Base-by-base conservation (phyloP, 1,140 invertebrate species). In the Argopecten irradians region DNA sequence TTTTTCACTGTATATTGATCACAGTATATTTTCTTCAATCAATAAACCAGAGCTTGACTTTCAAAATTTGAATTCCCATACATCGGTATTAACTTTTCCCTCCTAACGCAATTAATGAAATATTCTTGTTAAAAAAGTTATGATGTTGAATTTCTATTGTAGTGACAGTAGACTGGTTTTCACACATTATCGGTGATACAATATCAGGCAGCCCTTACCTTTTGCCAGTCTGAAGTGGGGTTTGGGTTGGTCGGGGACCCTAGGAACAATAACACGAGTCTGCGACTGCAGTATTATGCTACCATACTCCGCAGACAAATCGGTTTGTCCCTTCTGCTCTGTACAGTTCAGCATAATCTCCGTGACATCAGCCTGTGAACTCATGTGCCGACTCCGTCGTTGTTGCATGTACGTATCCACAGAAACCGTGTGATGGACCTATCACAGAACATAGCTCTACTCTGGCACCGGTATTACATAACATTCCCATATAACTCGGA, bases 341-440 rank as follows among this genome's bases (percentile, higher is more conserved):
- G 55, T 71, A 71, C 55, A 71, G 55, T 71, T 71, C 55, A 71
- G 55, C 55, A 71, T 71, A 71, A 71, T 71, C 55, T 71, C 55
- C 55, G 55, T 71, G 55, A 71, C 55, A 71, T 71, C 55, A 71
- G 55, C 55, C 55, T 5, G 55, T 71, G 55, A 71, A 28, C 55
- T 71, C 55, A 71, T 71, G 55, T 71, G 55, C 55, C n/a, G 28
- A n/a, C 55, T 71, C 55, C 22, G 55, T 71, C 55, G n/a, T n/a
- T n/a, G n/a, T n/a, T n/a, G 55, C 55, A 71, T 71, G 55, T 71
- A 71, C 28, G 55, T 71, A 22, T 71, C 55, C 55, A 71, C 55
- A 71, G 55, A 71, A 71, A 71, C 55, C 5, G 55, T 71, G 55
- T 71, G 55, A 71, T 71, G 55, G 55, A 5, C 55, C 55, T 71